A percentile compares a stretch with the other conserved stretches of the same genome.
These are phyloP conservation scores for Campoplex nolae DNA, from an alignment of 2,888 invertebrate species.

Conservation along the genomic window DNA sequence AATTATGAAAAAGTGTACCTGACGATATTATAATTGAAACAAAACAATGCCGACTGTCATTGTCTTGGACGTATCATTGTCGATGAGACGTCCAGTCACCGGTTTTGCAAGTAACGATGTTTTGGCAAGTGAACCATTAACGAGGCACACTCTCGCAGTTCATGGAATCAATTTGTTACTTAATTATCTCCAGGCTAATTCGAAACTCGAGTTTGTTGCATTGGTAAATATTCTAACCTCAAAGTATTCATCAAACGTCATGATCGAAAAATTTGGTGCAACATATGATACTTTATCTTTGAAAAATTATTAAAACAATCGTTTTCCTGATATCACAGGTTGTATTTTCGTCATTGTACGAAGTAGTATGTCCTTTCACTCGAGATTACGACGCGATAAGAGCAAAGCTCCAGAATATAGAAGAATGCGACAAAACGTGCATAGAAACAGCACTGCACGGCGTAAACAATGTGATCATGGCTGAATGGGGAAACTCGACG, in stretches of 20 bases:
- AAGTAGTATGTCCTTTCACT: conserved; percentile 93
- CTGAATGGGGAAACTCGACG: conserved; percentile 96
- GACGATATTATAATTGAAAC: background rate
- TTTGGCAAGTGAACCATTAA: conserved; percentile 85
- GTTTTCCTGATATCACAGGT: conserved; percentile 80
- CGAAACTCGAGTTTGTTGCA: conserved; percentile 90
- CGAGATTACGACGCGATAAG: conserved; percentile 94
- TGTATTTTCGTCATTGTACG: conserved; percentile 85
- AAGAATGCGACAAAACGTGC: conserved; percentile 95
- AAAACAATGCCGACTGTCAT: conserved; percentile 90
- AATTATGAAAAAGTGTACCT: conserved; percentile 1
- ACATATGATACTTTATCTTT: background rate
- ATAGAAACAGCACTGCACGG: conserved; percentile 92
- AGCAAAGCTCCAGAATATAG: conserved; percentile 90
- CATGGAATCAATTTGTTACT: conserved; percentile 89
- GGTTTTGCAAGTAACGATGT: conserved; percentile 84
- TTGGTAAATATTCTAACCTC: conserved; percentile 85
- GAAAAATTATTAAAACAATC: background rate
- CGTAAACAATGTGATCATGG: conserved; percentile 91
- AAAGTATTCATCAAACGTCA: background rate
- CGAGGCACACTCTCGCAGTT: conserved; percentile 88
- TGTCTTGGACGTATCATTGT: conserved; percentile 90
- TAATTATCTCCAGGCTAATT: conserved; percentile 88
- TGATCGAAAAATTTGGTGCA: background rate
- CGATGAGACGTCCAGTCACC: conserved; percentile 88